Percentiles rank a stretch among this genome's conserved stretches.
Conservation (phyloP, 1,140 invertebrate species). For the Drosophila arizonae region DNA sequence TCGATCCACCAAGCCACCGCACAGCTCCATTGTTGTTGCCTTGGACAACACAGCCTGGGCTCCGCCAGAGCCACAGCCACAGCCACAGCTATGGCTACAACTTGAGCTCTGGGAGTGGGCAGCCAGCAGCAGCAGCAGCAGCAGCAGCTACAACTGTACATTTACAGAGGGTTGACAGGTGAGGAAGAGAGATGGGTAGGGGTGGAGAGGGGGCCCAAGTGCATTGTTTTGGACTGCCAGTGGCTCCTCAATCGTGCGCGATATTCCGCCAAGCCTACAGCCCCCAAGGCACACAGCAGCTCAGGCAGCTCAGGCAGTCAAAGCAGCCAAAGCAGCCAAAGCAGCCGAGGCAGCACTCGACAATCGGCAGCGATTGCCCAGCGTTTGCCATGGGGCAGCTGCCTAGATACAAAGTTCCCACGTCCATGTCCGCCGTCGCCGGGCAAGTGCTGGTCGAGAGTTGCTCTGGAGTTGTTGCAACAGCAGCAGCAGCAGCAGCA, state of each 20-base stretch:
- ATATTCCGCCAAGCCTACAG: slow-evolving; percentile 72
- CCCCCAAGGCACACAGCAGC: slow-evolving; percentile 48
- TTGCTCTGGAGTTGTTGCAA: slow-evolving; percentile 29
- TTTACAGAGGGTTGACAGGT: slow-evolving; percentile 8
- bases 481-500: slow-evolving; percentile 27
- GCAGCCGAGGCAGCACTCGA: slow-evolving; percentile 31
- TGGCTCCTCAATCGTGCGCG: slow-evolving; percentile 64
- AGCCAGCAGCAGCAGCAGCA: slow-evolving; percentile 31
- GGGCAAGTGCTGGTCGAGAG: slow-evolving; percentile 33
- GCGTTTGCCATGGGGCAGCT: slow-evolving; percentile 44
- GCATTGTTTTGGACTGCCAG: slow-evolving; percentile 66
- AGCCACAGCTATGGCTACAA: background rate
- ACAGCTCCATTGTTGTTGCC: slow-evolving; percentile 61
- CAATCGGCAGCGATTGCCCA: slow-evolving; percentile 51
- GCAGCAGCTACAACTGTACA: slow-evolving; percentile 44
- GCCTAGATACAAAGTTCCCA: slow-evolving; percentile 66
- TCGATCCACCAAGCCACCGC: slow-evolving; percentile 61
- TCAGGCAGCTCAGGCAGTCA: background rate
- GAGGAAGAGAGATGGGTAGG: background rate
- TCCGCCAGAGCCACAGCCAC: slow-evolving; percentile 30
- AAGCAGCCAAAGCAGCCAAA: slow-evolving; percentile 16
- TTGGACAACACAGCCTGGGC: slow-evolving; percentile 45
- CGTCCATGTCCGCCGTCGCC: slow-evolving; percentile 49
- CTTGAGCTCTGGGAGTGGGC: slow-evolving; percentile 20
- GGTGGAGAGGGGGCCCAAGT: background rate